A percentile compares a stretch with the other conserved stretches of the same genome.
Conservation (phyloP, 2,888 invertebrate species). For the Agrochola lota region DNA sequence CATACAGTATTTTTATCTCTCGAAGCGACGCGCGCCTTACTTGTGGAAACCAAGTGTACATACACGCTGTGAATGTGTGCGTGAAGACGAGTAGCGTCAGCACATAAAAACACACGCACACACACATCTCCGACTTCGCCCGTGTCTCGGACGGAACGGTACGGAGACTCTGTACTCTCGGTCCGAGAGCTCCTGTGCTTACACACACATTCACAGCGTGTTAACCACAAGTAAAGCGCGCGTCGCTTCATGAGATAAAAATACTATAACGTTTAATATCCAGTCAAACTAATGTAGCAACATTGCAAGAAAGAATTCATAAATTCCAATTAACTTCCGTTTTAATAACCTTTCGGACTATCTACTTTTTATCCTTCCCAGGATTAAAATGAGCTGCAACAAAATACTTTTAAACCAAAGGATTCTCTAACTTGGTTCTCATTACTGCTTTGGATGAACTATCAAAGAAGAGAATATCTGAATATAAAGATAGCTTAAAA, state of each 20-base stretch:
- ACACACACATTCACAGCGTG: too few species aligned
- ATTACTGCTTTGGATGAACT: constrained; percentile 39
- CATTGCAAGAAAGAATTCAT: constrained; percentile 37
- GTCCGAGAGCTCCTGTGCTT: too few species aligned
- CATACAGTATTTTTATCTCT: too few species aligned
- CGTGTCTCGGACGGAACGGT: too few species aligned
- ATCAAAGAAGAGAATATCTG: constrained; percentile 40
- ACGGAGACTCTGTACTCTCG: too few species aligned
- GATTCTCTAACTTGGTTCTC: constrained; percentile 33
- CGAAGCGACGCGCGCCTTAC: too few species aligned
- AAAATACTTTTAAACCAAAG: constrained; percentile 31
- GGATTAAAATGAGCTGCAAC: constrained; percentile 43
- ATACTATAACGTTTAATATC: background rate
- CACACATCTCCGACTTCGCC: too few species aligned
- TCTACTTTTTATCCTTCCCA: constrained; percentile 17
- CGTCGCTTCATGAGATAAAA: too few species aligned
- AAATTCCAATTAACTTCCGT: constrained; percentile 29
- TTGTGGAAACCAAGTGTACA: too few species aligned
- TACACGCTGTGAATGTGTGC: too few species aligned
- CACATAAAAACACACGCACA: too few species aligned
- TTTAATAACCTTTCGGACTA: constrained; percentile 33
- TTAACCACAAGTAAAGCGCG: background rate
- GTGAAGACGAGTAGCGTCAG: too few species aligned
- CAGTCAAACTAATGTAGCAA: constrained; percentile 12
- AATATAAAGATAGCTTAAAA: constrained; percentile 36